Evolutionary conservation across 2,797 vertebrate genomes (phyloP).

Genomic region (Tarsius wallacei): DNA sequence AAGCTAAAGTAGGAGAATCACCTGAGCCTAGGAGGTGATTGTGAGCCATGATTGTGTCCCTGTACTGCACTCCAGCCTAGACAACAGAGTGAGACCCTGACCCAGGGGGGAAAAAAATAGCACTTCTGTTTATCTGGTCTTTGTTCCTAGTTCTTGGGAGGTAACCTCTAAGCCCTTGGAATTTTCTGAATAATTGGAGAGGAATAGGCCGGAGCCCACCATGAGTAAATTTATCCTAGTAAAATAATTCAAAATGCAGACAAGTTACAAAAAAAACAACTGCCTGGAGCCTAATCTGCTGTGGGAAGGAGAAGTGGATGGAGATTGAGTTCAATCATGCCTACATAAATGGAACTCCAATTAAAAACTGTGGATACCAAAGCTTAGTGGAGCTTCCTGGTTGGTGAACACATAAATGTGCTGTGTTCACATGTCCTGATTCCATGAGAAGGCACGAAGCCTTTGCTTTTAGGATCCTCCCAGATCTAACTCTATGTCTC

Average conservation of each 20-base stretch:
- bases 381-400: neutral
- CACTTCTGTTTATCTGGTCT: neutral
- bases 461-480: neutral
- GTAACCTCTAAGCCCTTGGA: neutral
- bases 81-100: no score
- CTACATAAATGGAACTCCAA: constrained; percentile 9
- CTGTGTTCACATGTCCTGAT: neutral
- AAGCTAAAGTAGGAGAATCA: no score
- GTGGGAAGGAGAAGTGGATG: neutral
- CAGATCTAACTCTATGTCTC: neutral
- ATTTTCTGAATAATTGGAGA: neutral
- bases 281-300: neutral
- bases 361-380: constrained; percentile 32
- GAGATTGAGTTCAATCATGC: neutral
- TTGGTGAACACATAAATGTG: neutral
- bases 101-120: no score
- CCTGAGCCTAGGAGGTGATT: no score
- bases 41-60: no score
- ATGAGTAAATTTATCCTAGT: constrained; percentile 15
- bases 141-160: neutral
- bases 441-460: neutral
- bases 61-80: no score
- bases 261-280: neutral
- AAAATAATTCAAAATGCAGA: neutral
- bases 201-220: neutral